Percentiles rank a stretch among this genome's conserved stretches.
phyloP scores from a whole-genome alignment of 2,113 vertebrate genomes.

The Perca flavescens region DNA sequence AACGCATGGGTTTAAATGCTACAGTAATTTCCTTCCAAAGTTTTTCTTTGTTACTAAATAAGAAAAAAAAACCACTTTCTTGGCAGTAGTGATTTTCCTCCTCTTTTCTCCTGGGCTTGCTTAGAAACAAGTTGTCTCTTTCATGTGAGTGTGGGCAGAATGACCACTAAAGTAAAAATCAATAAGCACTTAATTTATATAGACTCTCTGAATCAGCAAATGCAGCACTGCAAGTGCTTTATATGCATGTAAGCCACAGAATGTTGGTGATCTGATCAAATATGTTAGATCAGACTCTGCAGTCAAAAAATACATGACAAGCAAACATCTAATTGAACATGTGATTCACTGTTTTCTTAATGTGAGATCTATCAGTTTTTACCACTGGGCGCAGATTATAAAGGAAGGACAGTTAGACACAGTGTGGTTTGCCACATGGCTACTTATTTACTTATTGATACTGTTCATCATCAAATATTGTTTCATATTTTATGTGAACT shows the following conservation, averaged over 20 bases:
- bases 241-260: not conserved
- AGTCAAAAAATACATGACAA: not conserved
- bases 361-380: not conserved
- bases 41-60: conserved; percentile 1
- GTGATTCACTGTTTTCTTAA: not conserved
- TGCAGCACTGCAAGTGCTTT: not conserved
- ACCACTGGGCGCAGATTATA: not conserved
- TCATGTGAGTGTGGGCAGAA: conserved; percentile 13
- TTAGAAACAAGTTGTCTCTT: conserved; percentile 10
- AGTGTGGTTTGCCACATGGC: not conserved
- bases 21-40: not conserved
- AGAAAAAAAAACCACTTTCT: not conserved
- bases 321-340: not conserved
- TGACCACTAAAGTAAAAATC: conserved; percentile 34
- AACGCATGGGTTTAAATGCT: not conserved
- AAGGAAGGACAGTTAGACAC: not conserved
- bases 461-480: not conserved
- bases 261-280: not conserved
- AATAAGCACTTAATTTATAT: conserved; percentile 38
- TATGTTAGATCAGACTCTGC: not conserved
- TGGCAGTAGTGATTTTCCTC: not conserved
- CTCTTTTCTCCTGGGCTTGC: conserved; percentile 7
- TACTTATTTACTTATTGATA: not conserved
- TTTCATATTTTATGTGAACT: not conserved
- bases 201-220: conserved; percentile 35